Conservation (phyloP, 2,113 vertebrate species). For the Oreochromis tanganicae region DNA sequence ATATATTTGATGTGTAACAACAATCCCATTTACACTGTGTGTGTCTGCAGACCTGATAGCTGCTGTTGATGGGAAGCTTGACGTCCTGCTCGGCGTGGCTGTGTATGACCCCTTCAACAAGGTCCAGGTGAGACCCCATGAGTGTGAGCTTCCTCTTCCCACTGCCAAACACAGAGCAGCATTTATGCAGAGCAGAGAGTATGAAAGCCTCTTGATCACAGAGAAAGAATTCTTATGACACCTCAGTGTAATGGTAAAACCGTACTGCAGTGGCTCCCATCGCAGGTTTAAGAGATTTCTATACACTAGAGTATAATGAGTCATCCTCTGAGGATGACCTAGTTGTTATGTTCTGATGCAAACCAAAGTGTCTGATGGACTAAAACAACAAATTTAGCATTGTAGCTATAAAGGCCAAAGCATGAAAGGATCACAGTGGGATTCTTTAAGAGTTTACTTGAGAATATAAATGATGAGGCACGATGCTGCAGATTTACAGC, state of each 20-base stretch:
- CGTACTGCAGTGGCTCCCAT: neutral
- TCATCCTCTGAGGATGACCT: neutral
- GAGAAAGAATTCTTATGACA: neutral
- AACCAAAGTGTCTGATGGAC: neutral
- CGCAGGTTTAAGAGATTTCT: rapidly evolving
- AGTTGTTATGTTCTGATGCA: neutral
- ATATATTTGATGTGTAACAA: neutral
- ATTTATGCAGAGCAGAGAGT: neutral
- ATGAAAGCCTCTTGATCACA: neutral
- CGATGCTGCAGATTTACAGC: neutral
- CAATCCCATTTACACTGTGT: neutral
- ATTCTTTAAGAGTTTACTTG: neutral
- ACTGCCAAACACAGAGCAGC: slow-evolving; percentile 61
- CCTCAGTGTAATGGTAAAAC: neutral
- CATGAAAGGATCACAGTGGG: neutral
- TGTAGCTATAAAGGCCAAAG: neutral
- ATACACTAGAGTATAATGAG: neutral
- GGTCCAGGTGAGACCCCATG: slow-evolving; percentile 75
- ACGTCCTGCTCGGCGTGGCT: neutral
- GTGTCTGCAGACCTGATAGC: neutral
- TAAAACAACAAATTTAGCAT: neutral
- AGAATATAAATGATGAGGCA: neutral
- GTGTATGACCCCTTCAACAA: slow-evolving; percentile 70
- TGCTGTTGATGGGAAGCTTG: neutral
- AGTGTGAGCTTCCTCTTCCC: slow-evolving; percentile 77